phyloP scores from a whole-genome alignment of 2,797 vertebrate genomes.

The Sphenopsis melanotis region DNA sequence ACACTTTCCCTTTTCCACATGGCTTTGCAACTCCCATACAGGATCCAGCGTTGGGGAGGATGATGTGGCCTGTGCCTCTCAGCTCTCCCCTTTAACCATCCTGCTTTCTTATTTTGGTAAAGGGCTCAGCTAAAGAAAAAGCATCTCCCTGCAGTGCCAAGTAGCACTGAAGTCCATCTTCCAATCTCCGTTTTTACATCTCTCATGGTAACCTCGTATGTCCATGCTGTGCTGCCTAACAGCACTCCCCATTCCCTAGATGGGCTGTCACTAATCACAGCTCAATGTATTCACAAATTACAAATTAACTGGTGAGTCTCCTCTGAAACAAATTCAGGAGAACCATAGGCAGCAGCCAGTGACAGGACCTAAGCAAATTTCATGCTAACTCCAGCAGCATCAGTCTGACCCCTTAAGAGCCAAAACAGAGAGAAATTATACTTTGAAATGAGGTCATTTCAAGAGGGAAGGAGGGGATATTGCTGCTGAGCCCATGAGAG shows the following conservation, averaged over 20 bases:
- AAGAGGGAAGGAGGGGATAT: neutral
- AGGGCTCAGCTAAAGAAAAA: neutral
- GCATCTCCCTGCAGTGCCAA: neutral
- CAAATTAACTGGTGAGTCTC: neutral
- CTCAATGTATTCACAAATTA: neutral
- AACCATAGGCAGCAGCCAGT: neutral
- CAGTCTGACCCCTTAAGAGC: neutral
- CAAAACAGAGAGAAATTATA: neutral
- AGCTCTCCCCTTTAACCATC: neutral
- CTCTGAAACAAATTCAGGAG: neutral
- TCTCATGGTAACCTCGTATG: neutral
- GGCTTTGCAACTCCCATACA: neutral
- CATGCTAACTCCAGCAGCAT: neutral
- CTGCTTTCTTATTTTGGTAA: neutral
- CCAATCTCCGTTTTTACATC: neutral
- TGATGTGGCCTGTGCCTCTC: neutral
- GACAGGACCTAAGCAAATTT: neutral
- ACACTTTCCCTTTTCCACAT: neutral
- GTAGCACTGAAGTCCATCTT: neutral
- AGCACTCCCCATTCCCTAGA: neutral
- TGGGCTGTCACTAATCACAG: neutral
- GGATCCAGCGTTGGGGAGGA: neutral
- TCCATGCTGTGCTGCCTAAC: neutral
- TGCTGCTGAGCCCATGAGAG: neutral
- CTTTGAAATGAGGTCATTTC: constrained; percentile 9